These are phyloP conservation scores for Limnodromus scolopaceus DNA, from an alignment of 2,797 vertebrate genomes.

Conservation along the genomic window DNA sequence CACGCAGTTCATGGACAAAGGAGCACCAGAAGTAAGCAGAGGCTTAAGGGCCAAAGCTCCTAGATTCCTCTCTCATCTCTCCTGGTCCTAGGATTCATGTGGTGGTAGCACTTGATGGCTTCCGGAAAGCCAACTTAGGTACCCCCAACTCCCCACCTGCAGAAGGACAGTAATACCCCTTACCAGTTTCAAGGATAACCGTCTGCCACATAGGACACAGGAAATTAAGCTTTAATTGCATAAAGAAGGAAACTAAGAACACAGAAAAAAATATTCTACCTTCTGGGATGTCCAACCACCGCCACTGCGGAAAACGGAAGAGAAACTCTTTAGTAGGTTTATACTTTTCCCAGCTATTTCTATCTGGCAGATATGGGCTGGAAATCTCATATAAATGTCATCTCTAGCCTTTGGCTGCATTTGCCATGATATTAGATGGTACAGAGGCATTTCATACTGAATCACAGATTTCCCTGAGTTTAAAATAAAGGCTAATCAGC, in stretches of 20 bases:
- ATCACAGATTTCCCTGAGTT: neutral
- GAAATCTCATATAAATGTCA: constrained; percentile 8
- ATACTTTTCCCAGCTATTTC: neutral
- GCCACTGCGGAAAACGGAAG: neutral
- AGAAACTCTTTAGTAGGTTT: neutral
- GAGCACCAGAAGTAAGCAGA: neutral
- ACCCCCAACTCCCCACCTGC: neutral
- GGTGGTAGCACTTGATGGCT: neutral
- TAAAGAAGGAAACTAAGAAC: constrained; percentile 11
- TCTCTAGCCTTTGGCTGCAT: neutral
- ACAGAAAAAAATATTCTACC: neutral
- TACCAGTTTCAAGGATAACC: neutral
- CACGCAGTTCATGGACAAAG: neutral
- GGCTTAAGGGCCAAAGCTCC: neutral
- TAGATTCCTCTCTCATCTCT: neutral
- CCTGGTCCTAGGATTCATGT: neutral
- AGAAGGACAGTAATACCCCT: neutral
- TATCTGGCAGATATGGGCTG: neutral
- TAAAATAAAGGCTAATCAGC: neutral
- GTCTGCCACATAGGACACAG: neutral
- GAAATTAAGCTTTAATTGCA: neutral
- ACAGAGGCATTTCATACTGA: neutral
- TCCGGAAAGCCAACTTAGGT: neutral
- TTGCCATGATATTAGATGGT: neutral
- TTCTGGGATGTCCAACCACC: neutral